Percentiles rank a stretch among this genome's conserved stretches.
Conservation (phyloP, 2,888 invertebrate species). For the Chouioia cunea region DNA sequence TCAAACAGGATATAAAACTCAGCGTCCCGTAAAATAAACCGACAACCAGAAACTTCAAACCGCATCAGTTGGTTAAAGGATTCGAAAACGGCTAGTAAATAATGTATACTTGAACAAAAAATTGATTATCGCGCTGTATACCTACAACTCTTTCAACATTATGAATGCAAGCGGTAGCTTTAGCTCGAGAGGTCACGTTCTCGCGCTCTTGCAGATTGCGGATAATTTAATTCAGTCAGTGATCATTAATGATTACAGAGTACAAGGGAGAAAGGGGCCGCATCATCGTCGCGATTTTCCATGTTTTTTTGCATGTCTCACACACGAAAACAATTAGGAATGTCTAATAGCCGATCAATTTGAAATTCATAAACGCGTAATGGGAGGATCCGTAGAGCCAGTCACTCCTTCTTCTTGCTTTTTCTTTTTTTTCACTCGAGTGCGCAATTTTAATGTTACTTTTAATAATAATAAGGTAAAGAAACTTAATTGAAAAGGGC, state of each 20-base stretch:
- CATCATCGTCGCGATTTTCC: conserved; percentile 15
- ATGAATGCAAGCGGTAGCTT: not conserved
- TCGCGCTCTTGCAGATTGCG: conserved; percentile 46
- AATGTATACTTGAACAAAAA: too few relatives aligned
- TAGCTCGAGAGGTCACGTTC: conserved; percentile 57
- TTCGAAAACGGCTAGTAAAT: too few relatives aligned
- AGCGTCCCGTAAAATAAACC: too few relatives aligned
- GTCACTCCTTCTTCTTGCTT: too few relatives aligned
- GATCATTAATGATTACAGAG: conserved; percentile 62
- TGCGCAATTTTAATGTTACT: conserved; percentile 1
- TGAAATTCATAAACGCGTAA: conserved; percentile 33
- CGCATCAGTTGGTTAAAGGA: too few relatives aligned
- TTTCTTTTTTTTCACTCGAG: too few relatives aligned
- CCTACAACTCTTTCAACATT: too few relatives aligned
- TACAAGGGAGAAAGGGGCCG: conserved; percentile 35
- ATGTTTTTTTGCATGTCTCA: conserved; percentile 10
- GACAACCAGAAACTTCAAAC: too few relatives aligned
- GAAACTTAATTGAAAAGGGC: not conserved
- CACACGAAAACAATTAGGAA: conserved; percentile 31
- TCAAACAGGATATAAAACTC: too few relatives aligned
- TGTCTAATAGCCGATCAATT: conserved; percentile 32
- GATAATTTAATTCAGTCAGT: conserved; percentile 66
- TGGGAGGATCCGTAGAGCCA: not conserved
- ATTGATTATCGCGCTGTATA: too few relatives aligned
- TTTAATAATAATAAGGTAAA: conserved; percentile 9